Base-by-base conservation (phyloP, 2,113 vertebrate genomes). In the Romanogobio albipinnatus region DNA sequence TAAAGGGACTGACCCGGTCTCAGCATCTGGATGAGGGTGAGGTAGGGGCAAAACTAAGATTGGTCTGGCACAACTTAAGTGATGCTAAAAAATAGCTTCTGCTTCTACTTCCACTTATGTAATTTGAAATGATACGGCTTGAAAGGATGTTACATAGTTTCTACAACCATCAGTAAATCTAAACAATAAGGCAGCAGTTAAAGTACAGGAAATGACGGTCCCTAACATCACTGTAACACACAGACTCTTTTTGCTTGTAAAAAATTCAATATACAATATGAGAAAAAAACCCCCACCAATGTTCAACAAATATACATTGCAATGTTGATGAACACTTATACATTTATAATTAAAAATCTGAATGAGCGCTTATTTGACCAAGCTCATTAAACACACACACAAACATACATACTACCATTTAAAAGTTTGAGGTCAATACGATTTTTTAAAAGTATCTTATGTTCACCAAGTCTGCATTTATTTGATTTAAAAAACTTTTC, bases 71-170 rank as follows among this genome's bases (percentile, higher is more conserved):
- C 71, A 53, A 24, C 5, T 58, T 80, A 58, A 22, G 58, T 79
- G 51, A 26, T 8, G 56, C 58, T 59, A 78, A 78, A 39, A 64
- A 24, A 29, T 3, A 8, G 17, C 53, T 56, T 56, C 53, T 56
- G 77, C 58, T 61, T 59, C 11, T 43, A 29, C 39, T 80, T 80
- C 62, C 58, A n/a, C 8, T 78, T 59, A 24, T 43, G 58, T 24
- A 64, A 80, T 62, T 80, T 62, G 58, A 80, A 47, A 62, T 80
- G 58, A 80, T 64, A 80, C 26, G 59, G 77, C 58, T 80, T 80
- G n/a, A 78, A 78, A 78, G 76, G 22, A 80, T 62, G 53, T 29
- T 43, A 59, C 68, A 26, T 71, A 58, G 8, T 62, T 47, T 62
- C 43, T 26, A 29, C 47, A 79, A 24, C 33, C 76, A 78, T 61